A percentile compares a stretch with the other conserved stretches of the same genome.
These are phyloP conservation scores for Orius laevigatus DNA, from an alignment of 1,140 invertebrate genomes.

Conservation along the genomic window DNA sequence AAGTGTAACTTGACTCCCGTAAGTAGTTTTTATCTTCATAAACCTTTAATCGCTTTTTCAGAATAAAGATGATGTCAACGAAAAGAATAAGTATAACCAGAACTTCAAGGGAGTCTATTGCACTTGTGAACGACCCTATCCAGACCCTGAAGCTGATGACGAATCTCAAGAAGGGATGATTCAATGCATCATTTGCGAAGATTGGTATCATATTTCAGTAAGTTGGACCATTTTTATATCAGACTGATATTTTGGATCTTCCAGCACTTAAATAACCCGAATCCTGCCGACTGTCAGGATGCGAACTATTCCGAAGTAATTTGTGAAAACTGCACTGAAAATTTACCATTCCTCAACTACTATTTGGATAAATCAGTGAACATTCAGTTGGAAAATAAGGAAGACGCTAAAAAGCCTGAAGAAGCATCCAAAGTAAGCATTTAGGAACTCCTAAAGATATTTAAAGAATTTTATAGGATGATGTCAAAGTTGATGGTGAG, in stretches of 20 bases:
- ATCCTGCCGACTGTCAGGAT: conserved; percentile 28
- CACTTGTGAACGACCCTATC: conserved; percentile 83
- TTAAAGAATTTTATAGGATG: background rate
- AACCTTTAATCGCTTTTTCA: conserved; percentile 20
- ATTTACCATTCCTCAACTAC: conserved; percentile 54
- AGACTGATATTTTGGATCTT: conserved; percentile 10
- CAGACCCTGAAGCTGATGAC: conserved; percentile 67
- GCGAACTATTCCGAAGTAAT: conserved; percentile 63
- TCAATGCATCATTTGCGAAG: conserved; percentile 92
- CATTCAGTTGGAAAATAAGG: conserved; percentile 17
- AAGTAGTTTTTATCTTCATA: conserved; percentile 22
- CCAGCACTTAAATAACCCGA: conserved; percentile 49
- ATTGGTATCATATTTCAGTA: conserved; percentile 83
- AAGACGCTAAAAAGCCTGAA: conserved; percentile 9
- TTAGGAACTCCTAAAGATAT: background rate
- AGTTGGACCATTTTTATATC: conserved; percentile 14
- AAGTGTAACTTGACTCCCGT: conserved; percentile 55
- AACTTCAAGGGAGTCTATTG: conserved; percentile 93
- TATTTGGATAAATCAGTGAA: conserved; percentile 35
- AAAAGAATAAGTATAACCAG: conserved; percentile 76
- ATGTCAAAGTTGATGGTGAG: conserved; percentile 1
- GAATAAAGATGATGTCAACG: conserved; percentile 47
- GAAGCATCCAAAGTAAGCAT: background rate
- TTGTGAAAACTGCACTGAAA: conserved; percentile 53
- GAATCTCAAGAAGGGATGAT: conserved; percentile 79